phyloP scores from a whole-genome alignment of 2,888 invertebrate genomes.

The Argyresthia goedartella region DNA sequence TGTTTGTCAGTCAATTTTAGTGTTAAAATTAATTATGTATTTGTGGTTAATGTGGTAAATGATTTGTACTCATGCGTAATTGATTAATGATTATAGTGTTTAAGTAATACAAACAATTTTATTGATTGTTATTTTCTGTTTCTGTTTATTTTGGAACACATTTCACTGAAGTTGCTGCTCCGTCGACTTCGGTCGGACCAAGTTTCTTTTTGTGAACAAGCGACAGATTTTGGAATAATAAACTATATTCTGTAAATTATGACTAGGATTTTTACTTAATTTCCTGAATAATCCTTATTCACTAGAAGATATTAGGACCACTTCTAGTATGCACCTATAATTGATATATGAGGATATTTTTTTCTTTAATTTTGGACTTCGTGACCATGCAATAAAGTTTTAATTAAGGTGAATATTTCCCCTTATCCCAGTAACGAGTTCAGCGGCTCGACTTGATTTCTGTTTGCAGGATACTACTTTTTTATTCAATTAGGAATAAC shows the following conservation, averaged over 20 bases:
- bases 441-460: too few species aligned
- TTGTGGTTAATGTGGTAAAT: slow-evolving; percentile 37
- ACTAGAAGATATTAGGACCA: too few species aligned
- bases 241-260: slow-evolving; percentile 54
- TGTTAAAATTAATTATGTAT: slow-evolving; percentile 26
- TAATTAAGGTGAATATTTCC: too few species aligned
- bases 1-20: slow-evolving; percentile 67
- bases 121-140: slow-evolving; percentile 1
- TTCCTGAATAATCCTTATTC: background rate
- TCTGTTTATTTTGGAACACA: background rate
- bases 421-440: too few species aligned
- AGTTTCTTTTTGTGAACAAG: slow-evolving; percentile 53
- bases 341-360: too few species aligned
- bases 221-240: slow-evolving; percentile 57
- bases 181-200: slow-evolving; percentile 56
- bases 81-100: background rate
- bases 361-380: too few species aligned
- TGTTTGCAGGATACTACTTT: too few species aligned
- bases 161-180: slow-evolving; percentile 21
- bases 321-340: too few species aligned
- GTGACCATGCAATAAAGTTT: too few species aligned
- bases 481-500: too few species aligned
- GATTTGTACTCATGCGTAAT: slow-evolving; percentile 41
- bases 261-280: slow-evolving; percentile 3
- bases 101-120: background rate